Percentiles rank a stretch among this genome's conserved stretches.
These are phyloP conservation scores for Calcarius ornatus DNA, from an alignment of 2,113 vertebrate species.

Conservation along the genomic window DNA sequence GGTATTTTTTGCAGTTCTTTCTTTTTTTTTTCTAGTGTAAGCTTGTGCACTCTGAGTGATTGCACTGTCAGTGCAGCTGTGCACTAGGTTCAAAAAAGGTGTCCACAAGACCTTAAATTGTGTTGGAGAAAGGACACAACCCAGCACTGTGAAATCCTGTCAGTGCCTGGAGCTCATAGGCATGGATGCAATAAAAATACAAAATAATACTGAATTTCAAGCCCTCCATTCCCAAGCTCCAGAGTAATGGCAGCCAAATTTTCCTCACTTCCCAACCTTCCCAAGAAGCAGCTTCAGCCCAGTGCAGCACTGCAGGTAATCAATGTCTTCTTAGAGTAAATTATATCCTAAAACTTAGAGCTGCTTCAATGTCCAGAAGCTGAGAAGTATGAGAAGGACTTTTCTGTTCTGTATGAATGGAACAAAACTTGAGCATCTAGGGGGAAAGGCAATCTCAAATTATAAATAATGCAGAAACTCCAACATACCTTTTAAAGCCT, in stretches of 20 bases:
- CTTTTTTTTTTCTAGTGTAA: neutral
- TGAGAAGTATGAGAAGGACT: neutral
- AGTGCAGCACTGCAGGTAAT: neutral
- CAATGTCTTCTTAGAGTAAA: neutral
- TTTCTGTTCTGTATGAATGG: neutral
- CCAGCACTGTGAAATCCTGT: neutral
- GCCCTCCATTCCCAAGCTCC: neutral
- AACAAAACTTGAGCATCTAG: neutral
- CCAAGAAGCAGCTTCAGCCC: neutral
- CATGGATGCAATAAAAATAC: neutral
- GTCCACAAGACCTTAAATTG: neutral
- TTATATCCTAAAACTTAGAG: neutral
- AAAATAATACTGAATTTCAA: neutral
- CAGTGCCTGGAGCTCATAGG: neutral
- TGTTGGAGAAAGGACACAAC: neutral
- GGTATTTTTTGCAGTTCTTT: neutral
- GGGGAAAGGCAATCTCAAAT: constrained; percentile 49
- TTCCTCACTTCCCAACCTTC: neutral
- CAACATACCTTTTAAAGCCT: constrained; percentile 29
- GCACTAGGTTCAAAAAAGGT: neutral
- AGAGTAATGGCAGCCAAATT: neutral
- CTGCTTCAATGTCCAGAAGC: neutral
- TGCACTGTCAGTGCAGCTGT: neutral
- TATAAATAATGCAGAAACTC: constrained; percentile 61
- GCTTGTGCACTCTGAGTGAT: neutral